A percentile compares a stretch with the other conserved stretches of the same genome.
Conservation (phyloP, 2,888 invertebrate genomes). For the Lochmaea capreae region DNA sequence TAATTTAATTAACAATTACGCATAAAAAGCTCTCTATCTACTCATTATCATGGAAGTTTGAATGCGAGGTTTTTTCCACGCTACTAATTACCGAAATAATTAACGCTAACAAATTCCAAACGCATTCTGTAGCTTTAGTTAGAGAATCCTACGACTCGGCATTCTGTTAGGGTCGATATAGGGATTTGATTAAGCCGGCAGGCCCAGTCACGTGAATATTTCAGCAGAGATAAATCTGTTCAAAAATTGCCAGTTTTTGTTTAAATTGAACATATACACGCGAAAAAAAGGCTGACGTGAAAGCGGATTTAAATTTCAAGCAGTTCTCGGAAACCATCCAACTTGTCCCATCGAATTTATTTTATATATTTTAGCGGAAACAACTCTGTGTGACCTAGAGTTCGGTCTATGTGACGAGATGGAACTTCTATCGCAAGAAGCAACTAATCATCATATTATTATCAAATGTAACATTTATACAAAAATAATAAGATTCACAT, state of each 20-base stretch:
- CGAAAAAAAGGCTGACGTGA: background rate
- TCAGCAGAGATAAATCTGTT: background rate
- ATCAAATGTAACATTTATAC: too few species aligned
- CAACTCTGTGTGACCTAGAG: too few species aligned
- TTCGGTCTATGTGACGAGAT: too few species aligned
- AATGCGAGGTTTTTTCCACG: conserved; percentile 2
- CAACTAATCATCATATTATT: too few species aligned
- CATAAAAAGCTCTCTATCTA: conserved; percentile 1
- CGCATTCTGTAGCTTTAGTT: conserved; percentile 1
- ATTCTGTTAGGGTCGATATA: conserved; percentile 7
- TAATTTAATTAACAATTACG: conserved; percentile 15
- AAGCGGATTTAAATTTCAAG: too few species aligned
- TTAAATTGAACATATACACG: background rate
- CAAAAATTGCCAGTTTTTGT: background rate
- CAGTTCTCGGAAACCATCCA: too few species aligned
- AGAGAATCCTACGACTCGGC: conserved; percentile 9
- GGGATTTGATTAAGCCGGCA: conserved; percentile 9
- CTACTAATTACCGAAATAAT: conserved; percentile 32
- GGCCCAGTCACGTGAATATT: background rate
- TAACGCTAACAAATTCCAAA: conserved; percentile 21
- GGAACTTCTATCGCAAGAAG: too few species aligned
- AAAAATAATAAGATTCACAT: too few species aligned
- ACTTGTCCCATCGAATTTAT: too few species aligned
- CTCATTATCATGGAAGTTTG: conserved; percentile 1
- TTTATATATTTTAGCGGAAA: too few species aligned